Evolutionary conservation across 2,888 invertebrate species (phyloP), one percentile per base, ranked within the genome.

Genomic region (Spisula subtruncata): DNA sequence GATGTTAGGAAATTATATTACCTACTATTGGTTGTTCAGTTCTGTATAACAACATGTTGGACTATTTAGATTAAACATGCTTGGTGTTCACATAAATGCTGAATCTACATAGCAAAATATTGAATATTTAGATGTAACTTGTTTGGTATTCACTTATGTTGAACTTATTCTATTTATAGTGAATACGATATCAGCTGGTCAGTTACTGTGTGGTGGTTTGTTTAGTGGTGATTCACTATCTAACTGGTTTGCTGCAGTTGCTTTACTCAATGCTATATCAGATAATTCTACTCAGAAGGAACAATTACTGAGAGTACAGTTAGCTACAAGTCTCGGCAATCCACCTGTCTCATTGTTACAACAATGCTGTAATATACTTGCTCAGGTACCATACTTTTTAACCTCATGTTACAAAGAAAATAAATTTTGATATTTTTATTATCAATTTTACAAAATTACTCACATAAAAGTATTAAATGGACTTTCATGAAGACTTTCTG

Each of bases 171-270:
- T 66, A 12, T 66, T 66, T 66, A 0, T 66, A 97, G 97, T 96
- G 54, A 96, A 96, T 92, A 96, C 96, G 14, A 96, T 97, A 80
- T 97, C 97, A 56, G 97, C 97, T 92, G 99, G 99, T 0, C 99
- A 99, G 97, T 97, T 99, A 35, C 97, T 99, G 18, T 99, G 99
- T 96, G 98, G 98, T 0, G 99, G 99, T 0, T 97, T 99, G 46
- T 99, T 99, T 97, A 98, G 98, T 84, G 97, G 97, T 0, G 99
- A 99, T 96, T 97, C 98, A 0, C 97, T 99, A 41, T 98, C 99
- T 48, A 99, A 98, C 97, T 99, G 99, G 99, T 99, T 99, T 97
- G 98, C 99, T 0, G 98, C 99, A 0, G 98, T 99, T 0, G 98
- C 99, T 0, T 97, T 99, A 41, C 98, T 98, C 96, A 99, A 99